phyloP scores from a whole-genome alignment of 2,888 invertebrate genomes.

The Drosophila multiciliata region DNA sequence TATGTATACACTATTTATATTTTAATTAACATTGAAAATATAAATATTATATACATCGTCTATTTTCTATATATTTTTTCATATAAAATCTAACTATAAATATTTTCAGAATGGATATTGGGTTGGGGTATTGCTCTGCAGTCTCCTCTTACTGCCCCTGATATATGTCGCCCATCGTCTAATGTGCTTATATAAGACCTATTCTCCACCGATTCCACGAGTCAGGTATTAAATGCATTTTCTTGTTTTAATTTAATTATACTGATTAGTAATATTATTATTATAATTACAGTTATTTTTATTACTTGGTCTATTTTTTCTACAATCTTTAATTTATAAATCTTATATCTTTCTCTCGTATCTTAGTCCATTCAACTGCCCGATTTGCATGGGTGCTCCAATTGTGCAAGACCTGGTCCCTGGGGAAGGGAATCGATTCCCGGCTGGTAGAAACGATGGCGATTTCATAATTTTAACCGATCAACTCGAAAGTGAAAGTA shows the following conservation, averaged over 20 bases:
- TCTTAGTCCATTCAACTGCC: slow-evolving; percentile 15
- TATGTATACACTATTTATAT: background rate
- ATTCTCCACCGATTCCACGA: slow-evolving; percentile 90
- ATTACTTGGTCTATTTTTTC: background rate
- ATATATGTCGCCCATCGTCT: slow-evolving; percentile 91
- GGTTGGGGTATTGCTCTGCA: slow-evolving; percentile 93
- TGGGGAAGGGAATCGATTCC: slow-evolving; percentile 2
- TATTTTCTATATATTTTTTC: too few relatives aligned
- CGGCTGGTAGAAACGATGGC: background rate
- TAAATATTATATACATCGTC: background rate
- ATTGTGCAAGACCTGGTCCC: slow-evolving; percentile 1
- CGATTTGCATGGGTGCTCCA: slow-evolving; percentile 32
- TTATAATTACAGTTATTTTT: background rate
- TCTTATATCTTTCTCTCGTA: background rate
- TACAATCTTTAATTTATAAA: background rate
- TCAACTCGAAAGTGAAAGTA: background rate
- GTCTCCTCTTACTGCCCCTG: slow-evolving; percentile 92
- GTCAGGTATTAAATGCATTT: background rate
- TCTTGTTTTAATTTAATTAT: background rate
- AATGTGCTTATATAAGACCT: slow-evolving; percentile 93
- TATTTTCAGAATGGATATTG: slow-evolving; percentile 93
- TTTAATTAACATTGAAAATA: too few relatives aligned
- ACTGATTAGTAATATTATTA: too few relatives aligned
- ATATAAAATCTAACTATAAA: background rate
- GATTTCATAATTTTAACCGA: background rate